phyloP scores from a whole-genome alignment of 2,888 invertebrate genomes.

The Lasioglossum calceatum region DNA sequence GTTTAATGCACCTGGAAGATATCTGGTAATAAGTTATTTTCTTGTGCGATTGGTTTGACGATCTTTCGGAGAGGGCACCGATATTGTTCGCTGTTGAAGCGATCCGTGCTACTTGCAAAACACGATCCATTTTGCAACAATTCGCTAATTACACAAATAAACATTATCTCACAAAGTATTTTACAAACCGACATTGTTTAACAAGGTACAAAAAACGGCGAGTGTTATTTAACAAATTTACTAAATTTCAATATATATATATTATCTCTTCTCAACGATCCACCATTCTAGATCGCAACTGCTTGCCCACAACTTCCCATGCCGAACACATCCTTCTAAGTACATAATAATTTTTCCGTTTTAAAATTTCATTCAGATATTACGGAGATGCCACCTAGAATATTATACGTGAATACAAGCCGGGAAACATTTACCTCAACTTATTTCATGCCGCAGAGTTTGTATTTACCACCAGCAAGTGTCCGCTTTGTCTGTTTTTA shows the following conservation, averaged over 20 bases:
- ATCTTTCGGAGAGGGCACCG: conserved; percentile 28
- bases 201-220: conserved; percentile 56
- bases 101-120: conserved; percentile 2
- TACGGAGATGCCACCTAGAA: conserved; percentile 79
- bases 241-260: conserved; percentile 69
- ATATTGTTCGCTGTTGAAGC: neutral
- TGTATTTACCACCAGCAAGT: conserved; percentile 91
- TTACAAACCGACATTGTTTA: conserved; percentile 57
- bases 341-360: conserved; percentile 51
- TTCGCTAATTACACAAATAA: conserved; percentile 59
- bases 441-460: neutral
- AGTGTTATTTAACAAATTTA: conserved; percentile 51
- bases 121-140: conserved; percentile 23
- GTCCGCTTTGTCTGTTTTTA: conserved; percentile 93
- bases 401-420: conserved; percentile 8
- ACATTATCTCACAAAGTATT: conserved; percentile 55
- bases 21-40: conserved; percentile 52
- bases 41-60: conserved; percentile 48
- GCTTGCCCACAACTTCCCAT: conserved; percentile 46
- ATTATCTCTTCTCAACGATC: conserved; percentile 69
- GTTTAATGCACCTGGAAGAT: conserved; percentile 45
- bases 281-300: conserved; percentile 71
- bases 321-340: conserved; percentile 63
- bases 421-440: neutral
- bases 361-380: conserved; percentile 42